These are phyloP conservation scores for Neopipo cinnamomea DNA, from an alignment of 2,113 vertebrate genomes.

Conservation along the genomic window DNA sequence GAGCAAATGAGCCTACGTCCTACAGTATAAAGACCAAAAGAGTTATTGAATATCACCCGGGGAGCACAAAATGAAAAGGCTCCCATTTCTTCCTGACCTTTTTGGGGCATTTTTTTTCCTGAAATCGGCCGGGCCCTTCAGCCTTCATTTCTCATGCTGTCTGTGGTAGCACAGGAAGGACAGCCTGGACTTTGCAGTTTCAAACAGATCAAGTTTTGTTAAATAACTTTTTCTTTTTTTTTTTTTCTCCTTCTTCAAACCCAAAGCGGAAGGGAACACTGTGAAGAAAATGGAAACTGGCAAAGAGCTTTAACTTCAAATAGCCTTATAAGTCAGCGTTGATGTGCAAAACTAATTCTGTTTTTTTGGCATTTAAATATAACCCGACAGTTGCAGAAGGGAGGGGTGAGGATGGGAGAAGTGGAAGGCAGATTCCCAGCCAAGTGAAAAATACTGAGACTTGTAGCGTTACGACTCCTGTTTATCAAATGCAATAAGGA, in stretches of 20 bases:
- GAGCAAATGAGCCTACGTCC: slow-evolving; percentile 80
- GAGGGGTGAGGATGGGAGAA: background rate
- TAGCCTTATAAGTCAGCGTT: slow-evolving; percentile 22
- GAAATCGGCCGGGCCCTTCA: slow-evolving; percentile 63
- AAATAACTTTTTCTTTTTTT: slow-evolving; percentile 42
- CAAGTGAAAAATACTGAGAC: background rate
- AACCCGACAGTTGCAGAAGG: background rate
- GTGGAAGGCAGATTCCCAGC: background rate
- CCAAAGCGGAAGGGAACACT: slow-evolving; percentile 65
- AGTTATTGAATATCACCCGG: slow-evolving; percentile 86
- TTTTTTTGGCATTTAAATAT: slow-evolving; percentile 20
- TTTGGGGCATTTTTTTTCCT: slow-evolving; percentile 57
- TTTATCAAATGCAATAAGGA: background rate
- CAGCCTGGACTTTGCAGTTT: slow-evolving; percentile 66
- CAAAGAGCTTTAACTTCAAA: slow-evolving; percentile 65
- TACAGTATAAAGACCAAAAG: slow-evolving; percentile 75
- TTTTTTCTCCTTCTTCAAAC: background rate
- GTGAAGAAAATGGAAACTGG: slow-evolving; percentile 70
- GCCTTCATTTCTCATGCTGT: slow-evolving; percentile 72
- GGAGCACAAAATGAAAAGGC: slow-evolving; percentile 82
- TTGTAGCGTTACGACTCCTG: background rate
- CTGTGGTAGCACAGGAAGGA: slow-evolving; percentile 76
- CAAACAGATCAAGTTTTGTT: slow-evolving; percentile 81
- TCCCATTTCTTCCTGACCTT: slow-evolving; percentile 84
- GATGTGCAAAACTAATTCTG: slow-evolving; percentile 14